phyloP scores from a whole-genome alignment of 2,888 invertebrate genomes.

The Scaptomyza reducta region DNA sequence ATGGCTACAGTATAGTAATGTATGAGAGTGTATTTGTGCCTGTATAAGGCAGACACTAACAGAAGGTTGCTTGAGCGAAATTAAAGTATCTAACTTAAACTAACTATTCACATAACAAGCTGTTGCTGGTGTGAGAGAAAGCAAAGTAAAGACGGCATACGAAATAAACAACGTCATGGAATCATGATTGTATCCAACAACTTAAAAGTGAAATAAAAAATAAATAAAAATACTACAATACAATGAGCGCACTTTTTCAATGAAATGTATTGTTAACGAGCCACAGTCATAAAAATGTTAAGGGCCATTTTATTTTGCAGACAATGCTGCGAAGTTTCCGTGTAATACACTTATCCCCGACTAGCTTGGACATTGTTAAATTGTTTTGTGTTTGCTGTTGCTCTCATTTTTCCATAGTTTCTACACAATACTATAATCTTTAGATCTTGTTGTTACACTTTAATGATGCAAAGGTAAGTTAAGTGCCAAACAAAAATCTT shows the following conservation, averaged over 20 bases:
- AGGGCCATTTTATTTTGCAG: conserved; percentile 3
- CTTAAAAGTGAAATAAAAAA: neutral
- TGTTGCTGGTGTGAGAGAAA: neutral
- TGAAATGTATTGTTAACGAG: conserved; percentile 17
- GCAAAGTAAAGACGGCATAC: neutral
- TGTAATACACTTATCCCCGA: neutral
- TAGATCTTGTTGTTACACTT: too few relatives aligned
- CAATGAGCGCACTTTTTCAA: neutral
- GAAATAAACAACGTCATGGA: neutral
- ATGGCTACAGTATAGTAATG: neutral
- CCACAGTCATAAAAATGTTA: conserved; percentile 21
- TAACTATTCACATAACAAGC: neutral
- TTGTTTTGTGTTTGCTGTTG: neutral
- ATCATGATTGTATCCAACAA: too few relatives aligned
- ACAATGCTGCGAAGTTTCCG: conserved; percentile 11
- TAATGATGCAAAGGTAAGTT: too few relatives aligned
- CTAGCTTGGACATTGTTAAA: conserved; percentile 2
- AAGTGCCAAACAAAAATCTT: too few relatives aligned
- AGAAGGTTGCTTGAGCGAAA: neutral
- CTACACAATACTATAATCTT: too few relatives aligned
- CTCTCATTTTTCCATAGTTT: neutral
- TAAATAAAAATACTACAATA: neutral
- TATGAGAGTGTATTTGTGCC: neutral
- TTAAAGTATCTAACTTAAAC: neutral
- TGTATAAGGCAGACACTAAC: neutral